Evolutionary conservation across 1,140 invertebrate genomes (phyloP).

Genomic region (Musca domestica): DNA sequence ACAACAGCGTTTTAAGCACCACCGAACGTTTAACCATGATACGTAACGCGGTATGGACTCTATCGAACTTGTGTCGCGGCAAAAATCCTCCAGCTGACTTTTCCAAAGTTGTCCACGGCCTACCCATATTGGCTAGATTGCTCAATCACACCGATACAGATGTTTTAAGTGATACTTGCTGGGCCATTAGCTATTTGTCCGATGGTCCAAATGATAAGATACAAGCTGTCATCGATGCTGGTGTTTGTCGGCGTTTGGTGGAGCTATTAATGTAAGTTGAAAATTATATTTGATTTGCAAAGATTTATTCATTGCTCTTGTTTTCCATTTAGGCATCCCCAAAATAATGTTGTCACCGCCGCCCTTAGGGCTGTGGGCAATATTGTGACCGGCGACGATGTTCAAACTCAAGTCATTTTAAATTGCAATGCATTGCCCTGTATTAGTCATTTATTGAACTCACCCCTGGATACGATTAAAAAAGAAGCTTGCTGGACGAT

Average conservation of each 20-base stretch:
- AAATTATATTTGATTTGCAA: too few relatives aligned
- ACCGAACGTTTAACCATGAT: conserved; percentile 84
- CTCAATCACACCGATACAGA: conserved; percentile 88
- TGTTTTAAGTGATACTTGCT: conserved; percentile 92
- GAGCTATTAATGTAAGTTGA: conserved; percentile 86
- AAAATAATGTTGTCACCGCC: conserved; percentile 91
- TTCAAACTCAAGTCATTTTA: conserved; percentile 92
- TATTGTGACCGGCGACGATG: conserved; percentile 96
- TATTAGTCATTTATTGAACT: conserved; percentile 76
- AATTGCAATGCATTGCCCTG: conserved; percentile 88
- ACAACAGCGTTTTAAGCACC: conserved; percentile 76
- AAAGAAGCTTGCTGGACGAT: conserved; percentile 99
- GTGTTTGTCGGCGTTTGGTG: conserved; percentile 90
- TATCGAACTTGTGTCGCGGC: conserved; percentile 94
- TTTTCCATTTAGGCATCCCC: conserved; percentile 69
- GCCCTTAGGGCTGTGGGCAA: conserved; percentile 94
- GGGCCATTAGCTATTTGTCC: conserved; percentile 90
- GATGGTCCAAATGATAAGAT: conserved; percentile 99
- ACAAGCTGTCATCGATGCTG: conserved; percentile 95
- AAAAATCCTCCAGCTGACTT: conserved; percentile 97
- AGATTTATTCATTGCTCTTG: conserved; percentile 2
- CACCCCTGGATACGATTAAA: conserved; percentile 79
- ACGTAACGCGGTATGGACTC: conserved; percentile 95
- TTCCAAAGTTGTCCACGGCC: conserved; percentile 75
- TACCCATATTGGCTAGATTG: conserved; percentile 84